phyloP scores from a whole-genome alignment of 2,113 vertebrate species.

The Spheniscus mendiculus region DNA sequence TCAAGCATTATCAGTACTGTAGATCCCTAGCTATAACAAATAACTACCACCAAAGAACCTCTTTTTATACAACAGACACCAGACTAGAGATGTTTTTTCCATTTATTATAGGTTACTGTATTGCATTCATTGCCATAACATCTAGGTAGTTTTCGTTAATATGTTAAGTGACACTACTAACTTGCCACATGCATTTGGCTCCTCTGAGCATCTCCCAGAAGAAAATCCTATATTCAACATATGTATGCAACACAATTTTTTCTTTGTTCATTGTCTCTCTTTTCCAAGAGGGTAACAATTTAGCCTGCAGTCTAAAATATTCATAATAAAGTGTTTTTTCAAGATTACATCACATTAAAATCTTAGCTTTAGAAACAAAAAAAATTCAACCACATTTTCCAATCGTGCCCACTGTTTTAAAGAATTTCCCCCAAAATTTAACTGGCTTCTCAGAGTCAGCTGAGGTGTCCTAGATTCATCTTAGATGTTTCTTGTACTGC shows the following conservation, averaged over 20 bases:
- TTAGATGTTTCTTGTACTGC: not conserved
- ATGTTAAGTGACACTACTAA: not conserved
- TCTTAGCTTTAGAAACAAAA: not conserved
- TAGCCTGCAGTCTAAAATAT: not conserved
- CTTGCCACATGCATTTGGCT: not conserved
- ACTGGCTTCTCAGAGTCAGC: not conserved
- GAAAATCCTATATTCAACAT: not conserved
- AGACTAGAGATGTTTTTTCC: not conserved
- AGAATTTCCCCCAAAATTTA: not conserved
- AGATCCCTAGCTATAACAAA: not conserved
- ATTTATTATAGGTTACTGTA: not conserved
- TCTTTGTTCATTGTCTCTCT: not conserved
- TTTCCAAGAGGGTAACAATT: not conserved
- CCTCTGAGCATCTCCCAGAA: not conserved
- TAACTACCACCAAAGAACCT: not conserved
- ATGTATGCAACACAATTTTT: not conserved
- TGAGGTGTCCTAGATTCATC: not conserved
- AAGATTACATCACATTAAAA: not conserved
- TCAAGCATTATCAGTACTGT: not conserved
- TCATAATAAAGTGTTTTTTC: not conserved
- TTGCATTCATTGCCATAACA: not conserved
- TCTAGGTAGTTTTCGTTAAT: not conserved
- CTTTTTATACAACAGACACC: not conserved
- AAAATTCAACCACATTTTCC: not conserved
- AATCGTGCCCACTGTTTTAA: not conserved